A percentile compares a stretch with the other conserved stretches of the same genome.
Evolutionary conservation across 53 echinoderm and acorn worm genomes (phyloP).

Genomic region (Patiria pectinifera): DNA sequence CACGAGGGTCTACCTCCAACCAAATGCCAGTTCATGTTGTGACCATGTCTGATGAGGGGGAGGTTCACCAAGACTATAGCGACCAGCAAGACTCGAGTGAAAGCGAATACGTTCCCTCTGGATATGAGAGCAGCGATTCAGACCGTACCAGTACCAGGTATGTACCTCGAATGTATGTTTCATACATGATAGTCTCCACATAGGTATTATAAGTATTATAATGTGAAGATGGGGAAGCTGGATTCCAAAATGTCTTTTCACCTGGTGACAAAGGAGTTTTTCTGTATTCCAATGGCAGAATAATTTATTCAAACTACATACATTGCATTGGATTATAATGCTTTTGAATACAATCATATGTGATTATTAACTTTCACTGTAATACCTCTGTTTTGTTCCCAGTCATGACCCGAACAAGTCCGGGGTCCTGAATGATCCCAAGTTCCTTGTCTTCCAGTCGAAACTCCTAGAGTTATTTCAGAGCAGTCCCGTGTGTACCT

Average conservation of each 20-base stretch:
- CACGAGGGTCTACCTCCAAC: not conserved
- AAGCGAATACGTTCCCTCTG: not conserved
- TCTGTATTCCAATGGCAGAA: not conserved
- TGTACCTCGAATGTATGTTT: not conserved
- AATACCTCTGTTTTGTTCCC: not conserved
- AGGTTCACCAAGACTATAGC: not conserved
- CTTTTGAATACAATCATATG: not conserved
- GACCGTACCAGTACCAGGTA: slow-evolving; percentile 5
- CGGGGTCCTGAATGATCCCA: not conserved
- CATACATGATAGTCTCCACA: not conserved
- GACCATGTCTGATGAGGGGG: not conserved
- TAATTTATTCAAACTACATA: not conserved
- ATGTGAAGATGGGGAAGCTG: no score
- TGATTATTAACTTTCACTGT: not conserved
- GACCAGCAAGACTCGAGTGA: not conserved
- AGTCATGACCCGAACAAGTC: not conserved
- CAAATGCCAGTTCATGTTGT: not conserved
- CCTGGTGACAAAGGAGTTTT: not conserved
- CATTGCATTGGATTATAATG: not conserved
- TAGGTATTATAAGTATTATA: no score
- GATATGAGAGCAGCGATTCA: slow-evolving; percentile 15
- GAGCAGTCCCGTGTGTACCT: not conserved
- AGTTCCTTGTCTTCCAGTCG: slow-evolving; percentile 2
- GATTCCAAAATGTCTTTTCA: no score
- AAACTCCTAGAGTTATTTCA: not conserved